Evolutionary conservation across 1,140 invertebrate genomes (phyloP), one percentile per base, ranked within the genome.

Genomic region (Penaeus japonicus): DNA sequence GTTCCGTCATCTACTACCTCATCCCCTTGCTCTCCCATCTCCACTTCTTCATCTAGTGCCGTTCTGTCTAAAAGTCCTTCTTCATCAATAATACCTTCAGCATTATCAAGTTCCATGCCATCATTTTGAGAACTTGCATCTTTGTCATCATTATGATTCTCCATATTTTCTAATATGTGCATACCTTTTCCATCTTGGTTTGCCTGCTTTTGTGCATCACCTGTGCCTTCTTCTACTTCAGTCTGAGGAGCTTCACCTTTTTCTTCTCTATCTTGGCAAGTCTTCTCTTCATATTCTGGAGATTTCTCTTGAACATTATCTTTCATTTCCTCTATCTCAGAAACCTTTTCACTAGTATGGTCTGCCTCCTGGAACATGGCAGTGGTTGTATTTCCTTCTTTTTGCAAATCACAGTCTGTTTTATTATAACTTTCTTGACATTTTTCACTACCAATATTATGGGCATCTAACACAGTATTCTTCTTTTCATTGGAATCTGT

Each of bases 1-100:
- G 54, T 39, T 55, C 82, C 86, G 54, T 47, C 80, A 75, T 82
- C 86, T 35, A 47, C 62, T 32, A 55, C 17, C 18, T 39, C 77
- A 20, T 54, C 73, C 39, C 78, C 84, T 54, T 54, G 35, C 4
- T 65, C 80, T 22, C 30, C 84, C 54, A 73, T 73, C 24, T 0
- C 65, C 17, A 24, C 32, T 73, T 84, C 86, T 77, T 88, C 84
- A 1, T 47, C 47, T 47, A 47, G 15, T 4, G 47, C 15, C 10
- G 47, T 47, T 47, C 47, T 47, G 47, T 47, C 47, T 47, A 47
- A 15, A 54, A 39, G 55, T 73, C 82, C 85, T 1, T 39, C 65
- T 35, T 75, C 80, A 22, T 32, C 35, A 27, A 2, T 27, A 1
- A 47, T 22, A 27, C 73, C 27, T 18, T 55, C 53, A 75, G 47